These are phyloP conservation scores for Stigmatopora nigra DNA, from an alignment of 2,113 vertebrate species.

Conservation along the genomic window DNA sequence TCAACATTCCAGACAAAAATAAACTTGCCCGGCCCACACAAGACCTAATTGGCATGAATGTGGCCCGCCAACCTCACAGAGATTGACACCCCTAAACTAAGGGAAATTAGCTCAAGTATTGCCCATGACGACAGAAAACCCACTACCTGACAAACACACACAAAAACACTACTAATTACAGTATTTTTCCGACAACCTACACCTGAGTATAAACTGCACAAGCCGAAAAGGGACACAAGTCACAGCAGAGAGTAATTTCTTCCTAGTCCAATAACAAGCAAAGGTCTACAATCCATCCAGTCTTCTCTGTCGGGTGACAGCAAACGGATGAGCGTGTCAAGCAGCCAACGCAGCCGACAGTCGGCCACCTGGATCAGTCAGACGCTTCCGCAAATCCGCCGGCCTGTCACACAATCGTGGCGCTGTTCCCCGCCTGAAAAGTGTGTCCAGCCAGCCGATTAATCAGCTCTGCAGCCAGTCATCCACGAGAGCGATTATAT, in stretches of 20 bases:
- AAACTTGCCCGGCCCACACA: too few species aligned
- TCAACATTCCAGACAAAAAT: too few species aligned
- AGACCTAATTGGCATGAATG: too few species aligned
- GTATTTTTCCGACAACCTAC: too few species aligned
- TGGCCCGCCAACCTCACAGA: neutral
- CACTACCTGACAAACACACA: too few species aligned
- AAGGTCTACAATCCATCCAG: neutral
- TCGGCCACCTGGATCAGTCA: slow-evolving; percentile 36
- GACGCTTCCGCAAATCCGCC: slow-evolving; percentile 20
- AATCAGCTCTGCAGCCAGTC: slow-evolving; percentile 53
- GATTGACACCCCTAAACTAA: too few species aligned
- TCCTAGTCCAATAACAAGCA: neutral
- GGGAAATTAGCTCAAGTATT: neutral
- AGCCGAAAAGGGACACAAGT: neutral
- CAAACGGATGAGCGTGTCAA: slow-evolving; percentile 11
- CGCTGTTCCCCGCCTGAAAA: slow-evolving; percentile 23
- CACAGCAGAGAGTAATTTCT: too few species aligned
- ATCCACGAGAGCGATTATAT: slow-evolving; percentile 50
- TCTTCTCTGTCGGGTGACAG: slow-evolving; percentile 9
- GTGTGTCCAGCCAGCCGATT: slow-evolving; percentile 42
- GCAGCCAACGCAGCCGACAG: slow-evolving; percentile 10
- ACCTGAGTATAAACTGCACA: too few species aligned
- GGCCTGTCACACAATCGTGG: slow-evolving; percentile 29
- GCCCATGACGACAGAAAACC: neutral
- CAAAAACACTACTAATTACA: too few species aligned